A percentile compares a stretch with the other conserved stretches of the same genome.
Conservation (phyloP, 1,140 invertebrate species). For the Sweltsa coloradensis region DNA sequence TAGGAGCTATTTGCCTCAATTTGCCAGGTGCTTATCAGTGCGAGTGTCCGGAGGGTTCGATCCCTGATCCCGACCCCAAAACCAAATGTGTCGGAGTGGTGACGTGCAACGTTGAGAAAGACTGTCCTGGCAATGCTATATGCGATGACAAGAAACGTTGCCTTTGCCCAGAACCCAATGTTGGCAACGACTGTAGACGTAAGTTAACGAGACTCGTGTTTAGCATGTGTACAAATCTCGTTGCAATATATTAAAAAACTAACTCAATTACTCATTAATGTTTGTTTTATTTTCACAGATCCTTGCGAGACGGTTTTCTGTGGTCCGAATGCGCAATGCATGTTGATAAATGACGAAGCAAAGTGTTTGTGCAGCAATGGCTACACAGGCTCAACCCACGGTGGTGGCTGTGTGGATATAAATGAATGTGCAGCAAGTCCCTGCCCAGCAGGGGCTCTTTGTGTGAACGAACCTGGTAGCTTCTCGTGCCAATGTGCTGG, state of each 20-base stretch:
- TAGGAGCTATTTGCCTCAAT: conserved; percentile 69
- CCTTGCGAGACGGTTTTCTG: conserved; percentile 78
- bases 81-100: conserved; percentile 68
- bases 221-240: not conserved
- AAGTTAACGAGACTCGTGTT: conserved; percentile 37
- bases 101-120: conserved; percentile 54
- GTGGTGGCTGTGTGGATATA: conserved; percentile 71
- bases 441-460: conserved; percentile 70
- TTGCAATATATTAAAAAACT: not conserved
- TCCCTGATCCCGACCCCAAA: conserved; percentile 68
- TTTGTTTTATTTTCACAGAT: conserved; percentile 41
- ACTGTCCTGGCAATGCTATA: conserved; percentile 82
- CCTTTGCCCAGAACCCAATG: conserved; percentile 77
- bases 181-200: conserved; percentile 84
- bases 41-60: conserved; percentile 62
- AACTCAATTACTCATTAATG: not conserved
- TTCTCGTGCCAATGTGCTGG: conserved; percentile 81
- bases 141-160: conserved; percentile 66
- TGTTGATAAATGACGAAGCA: conserved; percentile 67
- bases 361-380: conserved; percentile 72
- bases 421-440: conserved; percentile 69
- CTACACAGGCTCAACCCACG: conserved; percentile 50
- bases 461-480: conserved; percentile 73
- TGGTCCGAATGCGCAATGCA: conserved; percentile 79
- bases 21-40: conserved; percentile 63